These are phyloP conservation scores for Rhadinocentrus ornatus DNA, from an alignment of 2,797 vertebrate genomes.

Conservation along the genomic window DNA sequence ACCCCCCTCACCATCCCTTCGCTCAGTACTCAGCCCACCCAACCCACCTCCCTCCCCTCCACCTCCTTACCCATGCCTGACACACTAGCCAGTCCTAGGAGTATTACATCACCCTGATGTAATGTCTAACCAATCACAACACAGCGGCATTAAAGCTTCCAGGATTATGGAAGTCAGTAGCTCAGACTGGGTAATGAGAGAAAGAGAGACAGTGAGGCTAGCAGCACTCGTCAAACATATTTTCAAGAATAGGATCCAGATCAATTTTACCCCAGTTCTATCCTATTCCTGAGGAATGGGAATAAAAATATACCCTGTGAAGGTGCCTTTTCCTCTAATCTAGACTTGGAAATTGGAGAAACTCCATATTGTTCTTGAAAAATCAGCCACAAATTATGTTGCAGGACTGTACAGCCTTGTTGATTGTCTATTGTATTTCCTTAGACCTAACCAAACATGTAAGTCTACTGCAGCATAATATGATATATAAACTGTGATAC, in stretches of 20 bases:
- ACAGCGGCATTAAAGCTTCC: constrained; percentile 87
- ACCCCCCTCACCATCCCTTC: constrained; percentile 38
- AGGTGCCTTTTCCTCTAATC: constrained; percentile 53
- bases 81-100: constrained; percentile 87
- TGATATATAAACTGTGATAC: neutral
- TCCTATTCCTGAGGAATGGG: constrained; percentile 61
- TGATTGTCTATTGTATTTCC: neutral
- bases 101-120: constrained; percentile 94
- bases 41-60: constrained; percentile 45
- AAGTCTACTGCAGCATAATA: neutral
- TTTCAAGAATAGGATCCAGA: constrained; percentile 79
- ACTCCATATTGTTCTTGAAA: constrained; percentile 9
- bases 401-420: neutral
- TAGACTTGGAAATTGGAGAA: constrained; percentile 22
- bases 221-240: constrained; percentile 68
- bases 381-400: constrained; percentile 14
- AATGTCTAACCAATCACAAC: constrained; percentile 90
- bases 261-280: constrained; percentile 72
- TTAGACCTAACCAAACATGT: neutral
- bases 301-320: constrained; percentile 59
- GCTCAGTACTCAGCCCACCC: constrained; percentile 64
- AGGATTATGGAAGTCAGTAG: constrained; percentile 88
- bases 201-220: constrained; percentile 48
- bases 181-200: constrained; percentile 89
- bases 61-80: constrained; percentile 77